Conservation (phyloP, 2,888 invertebrate species). For the Dione vanillae region DNA sequence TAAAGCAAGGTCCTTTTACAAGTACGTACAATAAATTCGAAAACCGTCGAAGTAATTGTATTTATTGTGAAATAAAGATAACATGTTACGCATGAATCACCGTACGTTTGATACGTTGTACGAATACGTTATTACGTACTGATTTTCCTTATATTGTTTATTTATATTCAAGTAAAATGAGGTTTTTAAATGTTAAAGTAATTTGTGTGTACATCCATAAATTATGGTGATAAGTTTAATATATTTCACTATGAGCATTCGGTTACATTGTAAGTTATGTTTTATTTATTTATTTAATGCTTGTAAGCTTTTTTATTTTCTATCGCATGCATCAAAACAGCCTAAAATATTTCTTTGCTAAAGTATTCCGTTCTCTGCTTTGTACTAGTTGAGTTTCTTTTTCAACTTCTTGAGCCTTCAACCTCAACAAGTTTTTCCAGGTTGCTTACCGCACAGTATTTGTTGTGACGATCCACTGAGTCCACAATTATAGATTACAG, state of each 20-base stretch:
- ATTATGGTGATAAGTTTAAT: background rate
- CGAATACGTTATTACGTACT: conserved; percentile 33
- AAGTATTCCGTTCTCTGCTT: no score
- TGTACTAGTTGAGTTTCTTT: no score
- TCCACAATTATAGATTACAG: no score
- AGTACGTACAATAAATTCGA: background rate
- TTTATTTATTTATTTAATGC: no score
- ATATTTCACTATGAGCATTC: background rate
- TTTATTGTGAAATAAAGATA: conserved; percentile 35
- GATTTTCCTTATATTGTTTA: conserved; percentile 33
- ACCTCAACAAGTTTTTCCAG: no score
- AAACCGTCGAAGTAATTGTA: conserved; percentile 6
- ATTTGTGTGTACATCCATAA: background rate
- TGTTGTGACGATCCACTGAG: no score
- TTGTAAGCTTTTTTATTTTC: no score
- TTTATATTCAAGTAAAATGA: background rate
- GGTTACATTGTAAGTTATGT: background rate
- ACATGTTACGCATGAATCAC: conserved; percentile 36
- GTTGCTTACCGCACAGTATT: no score
- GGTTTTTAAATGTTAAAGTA: background rate
- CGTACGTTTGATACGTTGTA: conserved; percentile 26
- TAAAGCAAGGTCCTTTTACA: background rate
- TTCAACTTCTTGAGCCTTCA: no score
- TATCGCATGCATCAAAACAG: no score
- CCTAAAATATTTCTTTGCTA: no score